Evolutionary conservation across 1,140 invertebrate species (phyloP), one percentile per base, ranked within the genome.

Genomic region (Liolophura sinensis): DNA sequence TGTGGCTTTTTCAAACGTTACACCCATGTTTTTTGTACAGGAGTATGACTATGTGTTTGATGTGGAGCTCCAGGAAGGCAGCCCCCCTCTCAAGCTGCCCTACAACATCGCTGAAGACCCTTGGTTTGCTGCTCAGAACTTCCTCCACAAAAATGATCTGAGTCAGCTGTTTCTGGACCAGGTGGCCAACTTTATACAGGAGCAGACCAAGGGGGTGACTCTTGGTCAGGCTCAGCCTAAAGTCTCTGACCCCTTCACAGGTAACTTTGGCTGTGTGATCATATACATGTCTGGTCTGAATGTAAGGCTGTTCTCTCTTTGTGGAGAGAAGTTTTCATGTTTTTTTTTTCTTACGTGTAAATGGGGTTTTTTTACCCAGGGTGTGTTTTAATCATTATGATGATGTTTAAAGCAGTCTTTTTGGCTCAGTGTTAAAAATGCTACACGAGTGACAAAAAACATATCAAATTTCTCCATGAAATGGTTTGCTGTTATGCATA

Each of bases 141-240:
- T 91, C 77, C 86, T 91, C 31, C 83, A 90, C 66, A 86, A 89
- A 74, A 88, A 99, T 82, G 87, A 92, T 73, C 87, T 99, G 50
- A 91, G 90, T 67, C 93, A 95, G 85, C 47, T 77, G 61, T 84
- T 81, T 60, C 88, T 97, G 55, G 95, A 97, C 77, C 92, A 96
- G 87, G 92, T 98, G 31, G 94, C 95, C n/a, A 93, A 96, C 85
- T 97, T 97, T 82, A 96, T 98, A 66, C 88, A 95, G 18, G 92
- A 90, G 68, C 97, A 97, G 85, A 88, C 87, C 27, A 85, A 86
- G 75, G 84, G 82, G 48, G 78, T 81, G 20, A 78, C 78, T 22
- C 64, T 84, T 22, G 79, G 74, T 18, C 70, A 69, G 60, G 68
- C 65, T 12, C 62, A 67, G 4, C 55, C 64, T 18, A 51, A 46